These are phyloP conservation scores for Drosophila bifasciata DNA, from an alignment of 1,140 invertebrate species.

Conservation along the genomic window DNA sequence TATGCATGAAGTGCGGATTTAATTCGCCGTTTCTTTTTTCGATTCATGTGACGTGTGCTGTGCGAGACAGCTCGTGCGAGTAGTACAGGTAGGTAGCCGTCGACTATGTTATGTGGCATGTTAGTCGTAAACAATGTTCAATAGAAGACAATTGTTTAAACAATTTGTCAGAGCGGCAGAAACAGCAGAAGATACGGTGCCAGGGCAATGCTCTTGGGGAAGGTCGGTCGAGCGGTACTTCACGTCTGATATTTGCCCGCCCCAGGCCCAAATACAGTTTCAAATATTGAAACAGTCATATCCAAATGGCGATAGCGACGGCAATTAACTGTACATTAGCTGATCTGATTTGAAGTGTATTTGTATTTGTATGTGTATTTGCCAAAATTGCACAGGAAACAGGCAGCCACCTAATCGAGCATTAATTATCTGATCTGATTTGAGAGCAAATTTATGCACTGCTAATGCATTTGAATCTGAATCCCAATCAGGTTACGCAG, in stretches of 20 bases:
- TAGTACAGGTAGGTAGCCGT: conserved; percentile 26
- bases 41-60: conserved; percentile 43
- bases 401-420: background rate
- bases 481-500: conserved; percentile 4
- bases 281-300: conserved; percentile 27
- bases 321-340: conserved; percentile 31
- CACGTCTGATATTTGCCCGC: background rate
- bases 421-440: conserved; percentile 26
- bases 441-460: conserved; percentile 13
- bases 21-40: conserved; percentile 52
- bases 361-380: background rate
- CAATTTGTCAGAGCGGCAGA: conserved; percentile 55
- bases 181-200: conserved; percentile 7
- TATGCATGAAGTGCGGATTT: conserved; percentile 41
- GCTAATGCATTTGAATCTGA: conserved; percentile 6
- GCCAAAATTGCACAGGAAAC: conserved; percentile 47
- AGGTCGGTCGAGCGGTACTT: conserved; percentile 50
- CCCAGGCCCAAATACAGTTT: conserved; percentile 14
- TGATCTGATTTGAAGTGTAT: conserved; percentile 11
- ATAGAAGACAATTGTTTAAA: conserved; percentile 70
- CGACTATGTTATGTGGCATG: conserved; percentile 49
- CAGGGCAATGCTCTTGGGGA: conserved; percentile 57
- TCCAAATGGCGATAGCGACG: conserved; percentile 1
- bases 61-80: conserved; percentile 6
- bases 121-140: conserved; percentile 39